Percentiles rank a stretch among this genome's conserved stretches.
Conservation (phyloP, 1,140 invertebrate genomes). For the Papilio glaucus region DNA sequence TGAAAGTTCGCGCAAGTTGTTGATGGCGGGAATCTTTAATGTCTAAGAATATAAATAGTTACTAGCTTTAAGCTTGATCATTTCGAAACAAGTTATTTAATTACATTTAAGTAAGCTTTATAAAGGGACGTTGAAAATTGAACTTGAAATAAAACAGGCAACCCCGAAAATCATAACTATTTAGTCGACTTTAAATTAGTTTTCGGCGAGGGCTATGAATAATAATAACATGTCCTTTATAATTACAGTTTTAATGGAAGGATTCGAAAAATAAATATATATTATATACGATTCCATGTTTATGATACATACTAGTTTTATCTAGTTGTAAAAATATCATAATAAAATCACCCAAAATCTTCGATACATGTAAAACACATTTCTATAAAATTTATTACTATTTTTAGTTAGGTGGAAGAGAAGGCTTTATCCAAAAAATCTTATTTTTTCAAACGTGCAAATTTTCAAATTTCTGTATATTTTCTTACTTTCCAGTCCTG, state of each 20-base stretch:
- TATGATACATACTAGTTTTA: not conserved
- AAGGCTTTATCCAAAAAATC: no score
- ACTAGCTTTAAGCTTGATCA: not conserved
- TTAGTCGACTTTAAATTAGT: slow-evolving; percentile 24
- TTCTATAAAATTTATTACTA: no score
- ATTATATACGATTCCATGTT: not conserved
- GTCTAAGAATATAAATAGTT: slow-evolving; percentile 3
- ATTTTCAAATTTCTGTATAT: no score
- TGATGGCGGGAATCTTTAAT: not conserved
- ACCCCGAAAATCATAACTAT: slow-evolving; percentile 6
- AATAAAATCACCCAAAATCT: no score
- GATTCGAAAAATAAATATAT: slow-evolving; percentile 4
- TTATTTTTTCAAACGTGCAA: no score
- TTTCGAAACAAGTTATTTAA: slow-evolving; percentile 8
- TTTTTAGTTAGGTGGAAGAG: no score
- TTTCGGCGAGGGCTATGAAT: slow-evolving; percentile 10
- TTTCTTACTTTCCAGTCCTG: no score
- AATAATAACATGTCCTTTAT: slow-evolving; percentile 14
- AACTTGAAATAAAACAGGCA: slow-evolving; percentile 21
- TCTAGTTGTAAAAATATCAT: no score
- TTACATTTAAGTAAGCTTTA: slow-evolving; percentile 13
- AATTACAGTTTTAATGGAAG: slow-evolving; percentile 17
- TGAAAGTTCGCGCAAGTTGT: not conserved
- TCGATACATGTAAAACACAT: no score
- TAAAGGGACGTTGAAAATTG: slow-evolving; percentile 1